Evolutionary conservation across 2,797 vertebrate species (phyloP), one percentile per base, ranked within the genome.

Genomic region (Chelon labrosus): DNA sequence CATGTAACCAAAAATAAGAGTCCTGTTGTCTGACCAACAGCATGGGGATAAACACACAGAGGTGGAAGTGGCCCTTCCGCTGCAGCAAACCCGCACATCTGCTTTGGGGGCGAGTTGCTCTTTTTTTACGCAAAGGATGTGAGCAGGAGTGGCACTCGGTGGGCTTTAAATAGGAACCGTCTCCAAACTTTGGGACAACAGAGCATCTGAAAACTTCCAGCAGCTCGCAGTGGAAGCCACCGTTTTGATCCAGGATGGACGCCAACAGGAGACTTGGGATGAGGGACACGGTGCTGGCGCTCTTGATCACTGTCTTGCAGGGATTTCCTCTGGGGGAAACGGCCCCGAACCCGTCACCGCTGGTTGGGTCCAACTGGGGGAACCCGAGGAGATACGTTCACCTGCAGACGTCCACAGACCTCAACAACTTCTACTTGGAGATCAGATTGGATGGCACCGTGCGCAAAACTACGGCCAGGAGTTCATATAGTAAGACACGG

Each of bases 371-470:
- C 84, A 95, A 89, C 92, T 98, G 97, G 97, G 95, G 96, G 0
- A 96, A 92, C 51, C 94, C 94, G 58, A 93, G 96, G 70, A 92
- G 65, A 82, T 95, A 96, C 83, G 83, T 94, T 27, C 98, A 99
- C 90, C 95, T 99, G 85, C 97, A 98, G 89, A 98, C 97, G 0
- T 95, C 96, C 65, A 95, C 96, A 22, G 94, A 94, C 77, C 92
- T 92, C 53, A 96, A 89, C 92, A 98, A 95, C 92, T 96, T 96
- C 92, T 98, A 98, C 88, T 91, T 99, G 83, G 97, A 98, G 83
- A 98, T 99, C 91, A 94, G 93, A 0, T 71, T 93, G 1, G 96
- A 96, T 0, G 98, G 98, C 59, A 93, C 92, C 0, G 86, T 99
- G 72, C 95, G 96, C 16, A 97, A 96, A 65, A 92, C 92, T 0